These are phyloP conservation scores for Diaphora mendica DNA, from an alignment of 2,888 invertebrate species.

Conservation along the genomic window DNA sequence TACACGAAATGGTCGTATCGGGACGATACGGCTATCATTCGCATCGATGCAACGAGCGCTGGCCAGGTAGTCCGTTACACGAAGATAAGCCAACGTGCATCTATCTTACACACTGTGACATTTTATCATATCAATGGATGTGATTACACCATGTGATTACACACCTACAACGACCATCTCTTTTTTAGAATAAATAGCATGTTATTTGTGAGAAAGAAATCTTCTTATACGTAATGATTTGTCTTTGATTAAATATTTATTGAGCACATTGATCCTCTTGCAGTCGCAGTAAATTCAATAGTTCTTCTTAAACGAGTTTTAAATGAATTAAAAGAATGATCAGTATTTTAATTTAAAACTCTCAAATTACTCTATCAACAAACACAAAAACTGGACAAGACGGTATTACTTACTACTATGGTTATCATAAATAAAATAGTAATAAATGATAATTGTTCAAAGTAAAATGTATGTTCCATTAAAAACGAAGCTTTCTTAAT, in stretches of 20 bases:
- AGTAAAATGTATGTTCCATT: constrained; percentile 22
- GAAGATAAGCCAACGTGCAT: constrained; percentile 37
- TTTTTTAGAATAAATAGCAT: constrained; percentile 59
- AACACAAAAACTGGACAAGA: background rate
- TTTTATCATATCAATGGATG: constrained; percentile 57
- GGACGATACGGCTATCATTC: constrained; percentile 30
- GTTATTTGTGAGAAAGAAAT: constrained; percentile 36
- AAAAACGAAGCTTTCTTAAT: constrained; percentile 39
- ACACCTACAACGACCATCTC: constrained; percentile 51
- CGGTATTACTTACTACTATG: background rate
- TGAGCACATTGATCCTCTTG: constrained; percentile 28
- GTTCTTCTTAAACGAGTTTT: background rate
- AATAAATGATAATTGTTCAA: background rate
- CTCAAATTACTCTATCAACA: background rate
- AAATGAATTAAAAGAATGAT: background rate
- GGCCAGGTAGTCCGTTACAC: constrained; percentile 28
- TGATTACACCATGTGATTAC: constrained; percentile 61
- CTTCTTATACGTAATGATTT: constrained; percentile 33
- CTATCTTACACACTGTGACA: constrained; percentile 48
- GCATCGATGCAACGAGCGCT: constrained; percentile 25
- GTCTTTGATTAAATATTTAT: constrained; percentile 28
- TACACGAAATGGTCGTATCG: constrained; percentile 54
- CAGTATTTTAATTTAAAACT: background rate
- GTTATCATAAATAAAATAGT: background rate
- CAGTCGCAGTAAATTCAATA: constrained; percentile 15